Evolutionary conservation across 2,797 vertebrate species (phyloP).

Genomic region (Enoplosus armatus): DNA sequence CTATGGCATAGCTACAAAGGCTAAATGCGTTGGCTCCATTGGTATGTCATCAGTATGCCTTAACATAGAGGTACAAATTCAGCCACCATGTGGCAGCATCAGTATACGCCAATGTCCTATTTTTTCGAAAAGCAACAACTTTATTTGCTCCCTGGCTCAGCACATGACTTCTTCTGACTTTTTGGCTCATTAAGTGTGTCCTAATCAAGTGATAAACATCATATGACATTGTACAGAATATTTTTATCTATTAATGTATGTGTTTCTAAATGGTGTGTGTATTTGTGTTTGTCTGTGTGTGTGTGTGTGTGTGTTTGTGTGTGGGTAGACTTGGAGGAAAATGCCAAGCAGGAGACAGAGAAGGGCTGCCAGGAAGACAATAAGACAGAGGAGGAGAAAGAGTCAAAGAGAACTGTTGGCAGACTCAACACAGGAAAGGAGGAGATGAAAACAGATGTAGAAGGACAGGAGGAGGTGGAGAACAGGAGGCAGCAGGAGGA

Average conservation of each 20-base stretch:
- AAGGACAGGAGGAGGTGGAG: conserved; percentile 16
- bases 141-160: neutral
- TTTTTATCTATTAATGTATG: neutral
- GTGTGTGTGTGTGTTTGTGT: neutral
- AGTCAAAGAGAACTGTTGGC: neutral
- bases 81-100: neutral
- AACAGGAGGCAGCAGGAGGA: conserved; percentile 54
- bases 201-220: neutral
- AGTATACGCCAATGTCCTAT: neutral
- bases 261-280: neutral
- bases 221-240: neutral
- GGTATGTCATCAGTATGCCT: neutral
- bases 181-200: neutral
- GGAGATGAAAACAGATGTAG: neutral
- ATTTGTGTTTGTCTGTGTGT: neutral
- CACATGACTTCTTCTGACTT: neutral
- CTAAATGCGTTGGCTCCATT: too few relatives aligned
- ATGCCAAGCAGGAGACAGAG: conserved; percentile 82
- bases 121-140: neutral
- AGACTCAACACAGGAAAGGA: neutral
- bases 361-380: conserved; percentile 77
- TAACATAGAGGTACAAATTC: neutral
- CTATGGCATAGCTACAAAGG: too few relatives aligned
- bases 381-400: conserved; percentile 61
- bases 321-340: conserved; percentile 84